A percentile compares a stretch with the other conserved stretches of the same genome.
Evolutionary conservation across 2,888 invertebrate species (phyloP).

Genomic region (Orchestes rusci): DNA sequence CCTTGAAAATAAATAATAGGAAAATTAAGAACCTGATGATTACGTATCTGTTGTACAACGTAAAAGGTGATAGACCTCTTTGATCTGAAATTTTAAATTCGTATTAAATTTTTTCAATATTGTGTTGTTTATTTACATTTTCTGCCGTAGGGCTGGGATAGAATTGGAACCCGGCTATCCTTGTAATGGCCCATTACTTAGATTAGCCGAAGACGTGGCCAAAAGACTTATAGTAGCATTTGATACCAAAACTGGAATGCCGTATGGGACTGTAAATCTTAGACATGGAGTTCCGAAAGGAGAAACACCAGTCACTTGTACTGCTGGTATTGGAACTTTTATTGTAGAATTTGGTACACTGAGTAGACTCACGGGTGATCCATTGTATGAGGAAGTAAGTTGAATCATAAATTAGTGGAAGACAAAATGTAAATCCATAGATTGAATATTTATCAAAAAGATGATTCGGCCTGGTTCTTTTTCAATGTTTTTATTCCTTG

Average conservation of each 20-base stretch:
- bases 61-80: background rate
- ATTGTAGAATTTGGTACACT: constrained; percentile 94
- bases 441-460: too few species aligned
- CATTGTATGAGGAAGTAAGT: constrained; percentile 81
- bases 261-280: constrained; percentile 94
- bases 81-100: background rate
- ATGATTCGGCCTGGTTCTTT: too few species aligned
- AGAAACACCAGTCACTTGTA: constrained; percentile 95
- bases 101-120: background rate
- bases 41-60: too few species aligned
- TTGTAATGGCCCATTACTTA: constrained; percentile 87
- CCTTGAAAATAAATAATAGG: too few species aligned
- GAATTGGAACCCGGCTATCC: constrained; percentile 92
- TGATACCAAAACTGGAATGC: constrained; percentile 90
- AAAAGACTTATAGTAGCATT: constrained; percentile 84
- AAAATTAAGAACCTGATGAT: too few species aligned
- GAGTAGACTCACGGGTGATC: constrained; percentile 87
- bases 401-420: background rate
- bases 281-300: constrained; percentile 85
- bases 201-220: constrained; percentile 92
- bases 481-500: too few species aligned
- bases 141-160: constrained; percentile 58
- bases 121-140: background rate
- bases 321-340: constrained; percentile 96
- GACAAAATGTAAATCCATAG: too few species aligned